Evolutionary conservation across 1,140 invertebrate genomes (phyloP).

Genomic region (Euura lappo): DNA sequence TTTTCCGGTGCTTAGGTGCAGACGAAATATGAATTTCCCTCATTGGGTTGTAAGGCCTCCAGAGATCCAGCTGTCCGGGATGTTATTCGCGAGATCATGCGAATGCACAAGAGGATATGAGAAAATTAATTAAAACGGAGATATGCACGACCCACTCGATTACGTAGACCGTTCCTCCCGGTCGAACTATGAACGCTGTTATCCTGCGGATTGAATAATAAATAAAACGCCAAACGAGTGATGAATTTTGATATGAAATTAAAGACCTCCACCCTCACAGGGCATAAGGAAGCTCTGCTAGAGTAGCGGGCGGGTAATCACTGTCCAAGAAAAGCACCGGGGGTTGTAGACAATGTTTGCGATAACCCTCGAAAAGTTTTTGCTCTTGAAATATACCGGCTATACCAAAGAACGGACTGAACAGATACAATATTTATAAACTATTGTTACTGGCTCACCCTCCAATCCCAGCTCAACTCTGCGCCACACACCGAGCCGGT

Average conservation of each 20-base stretch:
- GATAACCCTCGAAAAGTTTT: neutral
- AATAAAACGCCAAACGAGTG: neutral
- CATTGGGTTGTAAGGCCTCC: neutral
- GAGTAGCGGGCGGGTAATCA: too few relatives aligned
- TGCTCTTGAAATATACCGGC: neutral
- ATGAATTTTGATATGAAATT: neutral
- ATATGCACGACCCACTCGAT: neutral
- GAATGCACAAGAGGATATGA: neutral
- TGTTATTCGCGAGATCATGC: neutral
- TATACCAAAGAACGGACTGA: neutral
- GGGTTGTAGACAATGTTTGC: neutral
- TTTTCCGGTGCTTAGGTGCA: neutral
- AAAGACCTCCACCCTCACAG: neutral
- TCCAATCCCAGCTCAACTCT: conserved; percentile 17
- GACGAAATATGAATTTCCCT: neutral
- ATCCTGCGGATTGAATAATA: neutral
- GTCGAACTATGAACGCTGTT: neutral
- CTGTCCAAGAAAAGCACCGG: neutral
- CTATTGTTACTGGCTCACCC: conserved; percentile 37
- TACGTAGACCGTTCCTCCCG: neutral
- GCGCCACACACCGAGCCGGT: conserved; percentile 26
- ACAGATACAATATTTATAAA: conserved; percentile 55
- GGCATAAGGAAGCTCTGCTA: neutral
- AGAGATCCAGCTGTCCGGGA: neutral
- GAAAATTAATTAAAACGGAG: conserved; percentile 6